Conservation (phyloP, 1,140 invertebrate genomes). For the Globodera rostochiensis region DNA sequence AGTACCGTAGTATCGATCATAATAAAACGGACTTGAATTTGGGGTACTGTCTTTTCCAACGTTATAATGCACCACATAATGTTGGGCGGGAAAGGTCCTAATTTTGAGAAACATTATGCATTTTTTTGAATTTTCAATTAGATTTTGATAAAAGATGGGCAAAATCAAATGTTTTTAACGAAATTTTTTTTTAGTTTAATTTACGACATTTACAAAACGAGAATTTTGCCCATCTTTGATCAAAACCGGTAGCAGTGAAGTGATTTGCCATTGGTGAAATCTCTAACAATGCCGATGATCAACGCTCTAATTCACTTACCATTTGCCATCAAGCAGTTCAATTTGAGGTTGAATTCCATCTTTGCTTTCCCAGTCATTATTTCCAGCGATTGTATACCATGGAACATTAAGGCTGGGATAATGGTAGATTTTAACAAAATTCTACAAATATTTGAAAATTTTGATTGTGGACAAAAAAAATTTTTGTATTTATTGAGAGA, state of each 20-base stretch:
- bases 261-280: no score
- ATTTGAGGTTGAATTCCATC: neutral
- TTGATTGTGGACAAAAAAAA: no score
- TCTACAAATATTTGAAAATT: neutral
- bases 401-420: neutral
- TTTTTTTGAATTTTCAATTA: no score
- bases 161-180: no score
- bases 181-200: no score
- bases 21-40: neutral
- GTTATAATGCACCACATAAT: neutral
- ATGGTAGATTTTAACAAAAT: neutral
- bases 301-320: neutral
- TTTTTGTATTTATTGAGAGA: no score
- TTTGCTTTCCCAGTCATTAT: neutral
- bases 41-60: neutral
- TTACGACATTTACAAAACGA: no score
- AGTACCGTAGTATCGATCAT: neutral
- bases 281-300: no score
- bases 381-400: slow-evolving; percentile 1
- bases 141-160: no score
- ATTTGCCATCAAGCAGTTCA: neutral
- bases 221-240: no score
- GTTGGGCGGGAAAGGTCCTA: neutral
- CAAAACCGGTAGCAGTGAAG: no score
- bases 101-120: neutral